A percentile compares a stretch with the other conserved stretches of the same genome.
These are phyloP conservation scores for Linnaemya tessellans DNA, from an alignment of 2,888 invertebrate genomes.

Conservation along the genomic window DNA sequence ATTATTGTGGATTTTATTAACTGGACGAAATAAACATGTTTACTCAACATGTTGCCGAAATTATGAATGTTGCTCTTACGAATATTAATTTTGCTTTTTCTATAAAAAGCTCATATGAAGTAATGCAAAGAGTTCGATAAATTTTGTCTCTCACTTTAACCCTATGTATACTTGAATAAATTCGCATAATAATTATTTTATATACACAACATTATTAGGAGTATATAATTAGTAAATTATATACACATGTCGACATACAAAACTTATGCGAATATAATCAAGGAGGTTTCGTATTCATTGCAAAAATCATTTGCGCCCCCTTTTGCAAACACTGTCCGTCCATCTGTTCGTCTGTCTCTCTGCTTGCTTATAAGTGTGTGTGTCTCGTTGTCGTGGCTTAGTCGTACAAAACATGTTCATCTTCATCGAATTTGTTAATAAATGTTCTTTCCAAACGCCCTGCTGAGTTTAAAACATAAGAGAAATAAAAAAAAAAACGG, in stretches of 20 bases:
- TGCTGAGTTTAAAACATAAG: slow-evolving; percentile 47
- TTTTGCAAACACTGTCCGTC: slow-evolving; percentile 10
- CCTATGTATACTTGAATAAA: neutral
- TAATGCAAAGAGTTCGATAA: neutral
- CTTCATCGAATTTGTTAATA: slow-evolving; percentile 52
- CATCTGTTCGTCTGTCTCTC: neutral
- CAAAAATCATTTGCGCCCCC: slow-evolving; percentile 26
- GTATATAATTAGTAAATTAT: slow-evolving; percentile 38
- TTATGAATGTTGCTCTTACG: no score
- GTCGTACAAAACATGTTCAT: slow-evolving; percentile 42
- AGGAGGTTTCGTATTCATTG: slow-evolving; percentile 23
- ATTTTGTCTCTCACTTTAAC: neutral
- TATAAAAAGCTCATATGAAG: no score
- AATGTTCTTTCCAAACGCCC: slow-evolving; percentile 27
- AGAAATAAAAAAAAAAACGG: neutral
- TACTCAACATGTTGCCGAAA: no score
- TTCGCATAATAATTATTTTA: slow-evolving; percentile 10
- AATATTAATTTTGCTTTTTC: no score
- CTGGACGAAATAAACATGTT: neutral
- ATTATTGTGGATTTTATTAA: no score
- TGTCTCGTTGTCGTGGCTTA: slow-evolving; percentile 5
- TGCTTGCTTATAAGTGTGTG: neutral
- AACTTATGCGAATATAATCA: slow-evolving; percentile 30
- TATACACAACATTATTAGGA: slow-evolving; percentile 13
- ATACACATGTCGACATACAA: neutral